Evolutionary conservation across 2,888 invertebrate genomes (phyloP), one percentile per base, ranked within the genome.

Genomic region (Drosophila pegasa): DNA sequence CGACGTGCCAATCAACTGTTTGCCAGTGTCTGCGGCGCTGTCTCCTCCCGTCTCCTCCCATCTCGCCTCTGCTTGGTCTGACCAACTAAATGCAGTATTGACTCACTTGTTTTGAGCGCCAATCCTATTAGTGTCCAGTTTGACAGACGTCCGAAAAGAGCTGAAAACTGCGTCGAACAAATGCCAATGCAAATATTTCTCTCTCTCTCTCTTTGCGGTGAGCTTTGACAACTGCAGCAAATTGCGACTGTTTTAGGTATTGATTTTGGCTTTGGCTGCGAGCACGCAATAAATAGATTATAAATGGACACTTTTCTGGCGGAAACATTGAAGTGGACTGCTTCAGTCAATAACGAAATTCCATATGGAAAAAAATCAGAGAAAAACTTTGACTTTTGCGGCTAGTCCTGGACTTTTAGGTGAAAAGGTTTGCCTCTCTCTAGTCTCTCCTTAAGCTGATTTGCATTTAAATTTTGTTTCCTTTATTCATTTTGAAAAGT

Each of bases 61-160:
- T 45, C 27, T 16, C 14, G 37, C 8, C 27, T 43, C 16, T 45
- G 27, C 16, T 43, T 25, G 22, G 41, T 3, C 12, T 10, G 9
- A 35, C 22, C n/a, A 38, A 40, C 60, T 69, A 18, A 38, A n/a
- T 63, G 59, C 47, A 22, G 48, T 71, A 75, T 71, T 75, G 72
- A 56, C 66, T 69, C 71, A 63, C 59, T 74, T 77, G 60, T 56
- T 37, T 73, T 61, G 62, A 65, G 55, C 47, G 73, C 56, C 66
- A 84, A 76, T 76, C 63, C 75, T 59, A 78, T 82, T 76, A 74
- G 61, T 33, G 52, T n/a, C 22, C 57, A 62, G 55, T 37, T 60
- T 48, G 43, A n/a, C 37, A 58, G 20, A 25, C 18, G 12, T 12
- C 41, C 20, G 4, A 41, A 38, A 35, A 37, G 18, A 38, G 3